phyloP scores from a whole-genome alignment of 2,797 vertebrate species.

The Eulemur mongoz region DNA sequence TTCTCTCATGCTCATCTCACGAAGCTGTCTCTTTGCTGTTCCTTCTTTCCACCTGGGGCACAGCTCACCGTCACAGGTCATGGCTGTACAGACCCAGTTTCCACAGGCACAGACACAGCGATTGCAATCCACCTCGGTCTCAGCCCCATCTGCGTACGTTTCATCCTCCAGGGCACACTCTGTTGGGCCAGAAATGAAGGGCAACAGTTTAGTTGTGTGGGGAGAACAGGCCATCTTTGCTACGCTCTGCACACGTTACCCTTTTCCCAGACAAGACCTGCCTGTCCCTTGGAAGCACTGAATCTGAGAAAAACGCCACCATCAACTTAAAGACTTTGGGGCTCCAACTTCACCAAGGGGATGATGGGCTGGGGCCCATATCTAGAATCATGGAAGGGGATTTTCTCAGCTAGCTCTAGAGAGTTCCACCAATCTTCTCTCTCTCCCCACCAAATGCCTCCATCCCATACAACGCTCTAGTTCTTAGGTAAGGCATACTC shows the following conservation, averaged over 20 bases:
- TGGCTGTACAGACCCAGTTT: slow-evolving; percentile 99
- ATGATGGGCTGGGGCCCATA: neutral
- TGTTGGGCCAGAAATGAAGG: slow-evolving; percentile 76
- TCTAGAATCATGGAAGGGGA: neutral
- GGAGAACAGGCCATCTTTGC: neutral
- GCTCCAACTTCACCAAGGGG: neutral
- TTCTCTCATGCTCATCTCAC: neutral
- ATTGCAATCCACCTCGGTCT: slow-evolving; percentile 98
- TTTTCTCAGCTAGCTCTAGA: neutral
- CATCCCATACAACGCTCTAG: neutral
- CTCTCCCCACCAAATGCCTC: neutral
- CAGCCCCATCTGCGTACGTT: slow-evolving; percentile 94
- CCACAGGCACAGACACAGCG: slow-evolving; percentile 98
- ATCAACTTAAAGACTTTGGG: neutral
- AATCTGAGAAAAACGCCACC: neutral
- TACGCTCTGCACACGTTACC: neutral
- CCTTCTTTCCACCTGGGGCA: neutral
- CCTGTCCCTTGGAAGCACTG: neutral
- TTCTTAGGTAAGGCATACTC: slow-evolving; percentile 87
- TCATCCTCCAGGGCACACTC: slow-evolving; percentile 98
- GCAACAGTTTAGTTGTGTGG: neutral
- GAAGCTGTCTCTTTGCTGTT: neutral
- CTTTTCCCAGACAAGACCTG: neutral
- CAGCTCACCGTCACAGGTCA: slow-evolving; percentile 93
- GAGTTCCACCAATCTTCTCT: neutral